These are phyloP conservation scores for Homarus gammarus DNA, from an alignment of 2,888 invertebrate species.

Conservation along the genomic window DNA sequence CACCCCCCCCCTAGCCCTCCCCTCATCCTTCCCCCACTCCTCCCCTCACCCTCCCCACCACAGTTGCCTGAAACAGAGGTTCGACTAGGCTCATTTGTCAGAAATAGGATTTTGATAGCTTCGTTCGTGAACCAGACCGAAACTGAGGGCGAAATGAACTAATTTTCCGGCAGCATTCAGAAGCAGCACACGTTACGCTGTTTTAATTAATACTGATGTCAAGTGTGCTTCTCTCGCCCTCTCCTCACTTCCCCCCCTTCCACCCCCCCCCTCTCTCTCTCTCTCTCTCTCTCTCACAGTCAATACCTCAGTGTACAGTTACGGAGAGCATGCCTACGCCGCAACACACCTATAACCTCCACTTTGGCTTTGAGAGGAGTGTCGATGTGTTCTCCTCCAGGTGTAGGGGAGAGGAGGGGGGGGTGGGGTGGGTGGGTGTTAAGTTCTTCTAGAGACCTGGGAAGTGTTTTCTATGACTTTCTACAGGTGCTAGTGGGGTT, in stretches of 20 bases:
- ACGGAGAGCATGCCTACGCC: no score
- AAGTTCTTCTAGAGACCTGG: no score
- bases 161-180: constrained; percentile 48
- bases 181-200: constrained; percentile 35
- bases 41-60: constrained; percentile 26
- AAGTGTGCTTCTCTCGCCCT: constrained; percentile 35
- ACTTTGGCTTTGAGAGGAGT: no score
- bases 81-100: constrained; percentile 38
- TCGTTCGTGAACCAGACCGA: constrained; percentile 25
- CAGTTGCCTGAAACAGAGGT: constrained; percentile 27
- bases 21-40: background rate
- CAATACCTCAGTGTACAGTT: background rate
- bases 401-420: no score
- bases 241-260: background rate
- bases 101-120: constrained; percentile 51
- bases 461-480: no score
- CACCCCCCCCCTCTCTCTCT: background rate
- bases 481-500: background rate
- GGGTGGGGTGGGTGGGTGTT: no score
- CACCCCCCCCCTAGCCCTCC: background rate
- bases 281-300: background rate
- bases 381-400: no score
- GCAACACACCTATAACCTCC: no score
- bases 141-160: constrained; percentile 38
- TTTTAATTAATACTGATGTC: constrained; percentile 52